phyloP scores from a whole-genome alignment of 53 echinoderm and acorn worm species.

The Mesocentrotus franciscanus region DNA sequence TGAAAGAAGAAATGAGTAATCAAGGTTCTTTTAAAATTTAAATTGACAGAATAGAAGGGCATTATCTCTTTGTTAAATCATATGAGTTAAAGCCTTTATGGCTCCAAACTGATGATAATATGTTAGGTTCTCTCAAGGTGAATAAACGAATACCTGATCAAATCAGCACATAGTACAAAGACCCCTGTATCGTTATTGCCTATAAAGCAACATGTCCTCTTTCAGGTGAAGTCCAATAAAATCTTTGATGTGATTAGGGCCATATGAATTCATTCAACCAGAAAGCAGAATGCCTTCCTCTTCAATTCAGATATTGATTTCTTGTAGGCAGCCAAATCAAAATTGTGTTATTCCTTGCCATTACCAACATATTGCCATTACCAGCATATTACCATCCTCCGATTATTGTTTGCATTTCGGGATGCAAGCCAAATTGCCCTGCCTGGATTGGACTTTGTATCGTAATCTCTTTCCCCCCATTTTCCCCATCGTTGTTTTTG shows the following conservation, averaged over 20 bases:
- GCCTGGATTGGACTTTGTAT: background rate
- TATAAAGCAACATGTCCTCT: background rate
- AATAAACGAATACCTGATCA: background rate
- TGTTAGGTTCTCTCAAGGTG: no score
- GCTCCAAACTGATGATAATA: no score
- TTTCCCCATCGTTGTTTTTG: background rate
- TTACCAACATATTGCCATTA: conserved; percentile 3
- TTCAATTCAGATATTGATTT: conserved; percentile 45
- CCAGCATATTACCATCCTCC: conserved; percentile 1
- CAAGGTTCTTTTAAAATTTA: no score
- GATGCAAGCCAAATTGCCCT: background rate
- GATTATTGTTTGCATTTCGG: background rate
- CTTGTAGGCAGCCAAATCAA: conserved; percentile 38
- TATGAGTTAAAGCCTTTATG: no score
- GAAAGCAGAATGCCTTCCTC: background rate
- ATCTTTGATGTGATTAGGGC: conserved; percentile 4
- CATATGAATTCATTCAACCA: background rate
- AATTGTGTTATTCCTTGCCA: conserved; percentile 1
- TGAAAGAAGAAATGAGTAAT: background rate
- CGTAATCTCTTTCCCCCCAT: background rate
- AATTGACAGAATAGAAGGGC: no score
- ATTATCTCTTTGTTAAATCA: no score
- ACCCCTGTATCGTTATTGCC: background rate
- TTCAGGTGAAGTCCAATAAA: conserved; percentile 8
- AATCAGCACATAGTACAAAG: background rate